Percentiles rank a stretch among this genome's conserved stretches.
phyloP scores from a whole-genome alignment of 2,113 vertebrate genomes.

The Hassar affinis region DNA sequence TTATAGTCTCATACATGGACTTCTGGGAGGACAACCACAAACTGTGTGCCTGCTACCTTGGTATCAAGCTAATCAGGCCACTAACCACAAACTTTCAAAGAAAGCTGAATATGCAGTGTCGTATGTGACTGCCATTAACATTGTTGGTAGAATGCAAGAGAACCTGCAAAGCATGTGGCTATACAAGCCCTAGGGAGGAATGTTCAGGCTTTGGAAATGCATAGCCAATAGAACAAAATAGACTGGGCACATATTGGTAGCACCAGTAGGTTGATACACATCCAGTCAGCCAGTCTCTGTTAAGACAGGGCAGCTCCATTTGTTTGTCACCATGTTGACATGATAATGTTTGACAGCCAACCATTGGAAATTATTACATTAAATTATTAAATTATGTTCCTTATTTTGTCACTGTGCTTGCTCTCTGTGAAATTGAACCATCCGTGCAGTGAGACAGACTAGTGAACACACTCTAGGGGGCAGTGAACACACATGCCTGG shows the following conservation, averaged over 20 bases:
- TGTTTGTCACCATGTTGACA: background rate
- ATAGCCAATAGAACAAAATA: background rate
- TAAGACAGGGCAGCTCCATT: background rate
- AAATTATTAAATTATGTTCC: no score
- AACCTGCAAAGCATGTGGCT: background rate
- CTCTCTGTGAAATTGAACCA: no score
- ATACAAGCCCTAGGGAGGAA: background rate
- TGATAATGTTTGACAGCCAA: no score
- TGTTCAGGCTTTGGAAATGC: background rate
- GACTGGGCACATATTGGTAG: background rate
- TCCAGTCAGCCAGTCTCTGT: background rate
- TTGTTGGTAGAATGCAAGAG: background rate
- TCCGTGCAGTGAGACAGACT: no score
- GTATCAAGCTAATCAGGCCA: background rate
- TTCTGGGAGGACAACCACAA: background rate
- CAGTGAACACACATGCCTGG: no score
- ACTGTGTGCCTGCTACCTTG: background rate
- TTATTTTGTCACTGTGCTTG: no score
- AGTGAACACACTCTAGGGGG: no score
- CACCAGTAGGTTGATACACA: background rate
- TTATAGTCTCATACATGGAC: no score
- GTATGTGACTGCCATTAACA: background rate
- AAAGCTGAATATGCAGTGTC: background rate
- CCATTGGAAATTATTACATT: no score
- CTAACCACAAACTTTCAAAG: background rate